Percentiles rank a stretch among this genome's conserved stretches.
Evolutionary conservation across 2,113 vertebrate genomes (phyloP).

Genomic region (Lepidothrix coronata): DNA sequence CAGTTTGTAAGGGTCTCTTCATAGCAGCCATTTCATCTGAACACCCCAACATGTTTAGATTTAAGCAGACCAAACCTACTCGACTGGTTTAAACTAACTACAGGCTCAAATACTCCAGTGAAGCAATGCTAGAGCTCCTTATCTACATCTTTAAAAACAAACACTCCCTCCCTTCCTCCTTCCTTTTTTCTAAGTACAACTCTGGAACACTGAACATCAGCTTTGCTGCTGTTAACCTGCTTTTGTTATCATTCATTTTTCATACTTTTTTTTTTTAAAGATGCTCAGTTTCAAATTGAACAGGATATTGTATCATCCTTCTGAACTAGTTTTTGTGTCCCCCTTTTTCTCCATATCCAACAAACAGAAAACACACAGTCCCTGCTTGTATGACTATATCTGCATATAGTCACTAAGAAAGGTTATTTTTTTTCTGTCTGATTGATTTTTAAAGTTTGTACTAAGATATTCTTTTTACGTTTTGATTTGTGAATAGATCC

Average conservation of each 20-base stretch:
- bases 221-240: not conserved
- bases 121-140: not conserved
- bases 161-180: not conserved
- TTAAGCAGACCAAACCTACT: not conserved
- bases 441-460: not conserved
- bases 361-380: not conserved
- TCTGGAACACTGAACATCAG: not conserved
- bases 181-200: not conserved
- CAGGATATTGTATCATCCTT: not conserved
- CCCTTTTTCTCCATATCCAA: not conserved
- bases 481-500: not conserved
- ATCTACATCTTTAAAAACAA: not conserved
- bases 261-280: not conserved
- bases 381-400: not conserved
- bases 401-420: not conserved
- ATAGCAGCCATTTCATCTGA: not conserved
- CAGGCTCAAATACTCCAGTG: not conserved
- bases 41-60: not conserved
- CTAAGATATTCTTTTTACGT: not conserved
- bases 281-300: not conserved
- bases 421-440: not conserved
- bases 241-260: not conserved
- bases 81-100: not conserved
- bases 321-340: not conserved
- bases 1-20: not conserved